phyloP scores from a whole-genome alignment of 2,113 vertebrate species.

The Pitta sordida region DNA sequence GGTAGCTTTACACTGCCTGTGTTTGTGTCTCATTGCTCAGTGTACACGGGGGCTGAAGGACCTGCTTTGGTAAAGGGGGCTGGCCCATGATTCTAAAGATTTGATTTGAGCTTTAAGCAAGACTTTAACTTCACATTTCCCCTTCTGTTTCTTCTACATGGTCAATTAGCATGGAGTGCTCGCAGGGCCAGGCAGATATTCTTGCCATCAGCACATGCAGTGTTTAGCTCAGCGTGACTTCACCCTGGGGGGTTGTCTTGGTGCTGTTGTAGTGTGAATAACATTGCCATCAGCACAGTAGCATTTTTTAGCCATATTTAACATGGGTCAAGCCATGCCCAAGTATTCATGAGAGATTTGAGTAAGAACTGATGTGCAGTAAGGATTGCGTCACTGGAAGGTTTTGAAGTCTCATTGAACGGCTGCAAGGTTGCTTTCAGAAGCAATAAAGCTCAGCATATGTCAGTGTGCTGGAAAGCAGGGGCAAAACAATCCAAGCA shows the following conservation, averaged over 20 bases:
- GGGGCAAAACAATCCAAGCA: neutral
- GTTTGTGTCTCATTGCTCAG: neutral
- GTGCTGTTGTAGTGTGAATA: neutral
- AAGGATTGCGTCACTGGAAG: neutral
- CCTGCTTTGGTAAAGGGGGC: neutral
- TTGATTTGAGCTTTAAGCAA: neutral
- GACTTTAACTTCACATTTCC: neutral
- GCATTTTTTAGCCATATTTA: neutral
- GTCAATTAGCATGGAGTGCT: neutral
- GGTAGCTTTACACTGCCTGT: neutral
- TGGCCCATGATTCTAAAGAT: neutral
- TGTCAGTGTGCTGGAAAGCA: neutral
- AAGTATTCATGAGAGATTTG: neutral
- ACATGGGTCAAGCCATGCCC: neutral
- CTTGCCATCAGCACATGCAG: neutral
- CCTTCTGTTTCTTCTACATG: neutral
- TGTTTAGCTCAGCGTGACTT: neutral
- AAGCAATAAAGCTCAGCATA: neutral
- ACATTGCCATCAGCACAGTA: neutral
- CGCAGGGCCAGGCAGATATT: neutral
- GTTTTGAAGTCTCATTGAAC: neutral
- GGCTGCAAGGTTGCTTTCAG: constrained; percentile 15
- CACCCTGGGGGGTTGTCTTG: neutral
- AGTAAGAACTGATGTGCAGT: neutral
- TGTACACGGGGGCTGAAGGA: neutral